Evolutionary conservation across 92 coral and sea anemone species (phyloP), one percentile per base, ranked within the genome.

Genomic region (Epizoanthus stellaris): DNA sequence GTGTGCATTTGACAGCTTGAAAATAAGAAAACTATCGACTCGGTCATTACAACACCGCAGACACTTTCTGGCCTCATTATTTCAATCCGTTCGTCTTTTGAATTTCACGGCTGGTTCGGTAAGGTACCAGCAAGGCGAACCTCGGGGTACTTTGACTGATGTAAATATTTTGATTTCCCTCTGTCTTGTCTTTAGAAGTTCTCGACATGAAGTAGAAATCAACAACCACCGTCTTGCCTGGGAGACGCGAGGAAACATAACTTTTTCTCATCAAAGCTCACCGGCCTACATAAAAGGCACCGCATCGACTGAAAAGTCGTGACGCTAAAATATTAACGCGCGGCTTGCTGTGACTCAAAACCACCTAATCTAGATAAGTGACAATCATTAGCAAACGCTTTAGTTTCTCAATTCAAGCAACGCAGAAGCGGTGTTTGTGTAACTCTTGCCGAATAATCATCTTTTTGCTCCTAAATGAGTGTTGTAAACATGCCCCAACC

Each of bases 191-290:
- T 61, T 77, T 77, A 65, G 65, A 42, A 72, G 80, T 89, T 82
- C 83, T 61, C 77, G 38, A 81, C 83, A 40, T 89, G 89, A 89
- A 89, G 87, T 34, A 72, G 74, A 79, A 86, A 89, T 76, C 92
- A 86, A 89, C 87, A 86, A 67, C 60, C 67, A 43, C 67, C 68
- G 77, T 57, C 86, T 61, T 76, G 83, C 66, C 65, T 60, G 89
- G 89, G 76, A 81, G 86, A 49, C 88, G 84, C 70, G 73, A 87
- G 64, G 91, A 63, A 82, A 70, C 98, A 92, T 82, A 70, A 89
- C 91, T 90, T 94, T 89, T 90, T 94, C 95, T 89, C 95, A 94
- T 94, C 98, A 94, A 88, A 89, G 84, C 87, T 69, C 47, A 61
- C 86, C 88, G 90, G 85, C 91, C 71, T 80, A 94, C 91, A 92